phyloP scores from a whole-genome alignment of 1,140 invertebrate species.

The Choristoneura fumiferana region DNA sequence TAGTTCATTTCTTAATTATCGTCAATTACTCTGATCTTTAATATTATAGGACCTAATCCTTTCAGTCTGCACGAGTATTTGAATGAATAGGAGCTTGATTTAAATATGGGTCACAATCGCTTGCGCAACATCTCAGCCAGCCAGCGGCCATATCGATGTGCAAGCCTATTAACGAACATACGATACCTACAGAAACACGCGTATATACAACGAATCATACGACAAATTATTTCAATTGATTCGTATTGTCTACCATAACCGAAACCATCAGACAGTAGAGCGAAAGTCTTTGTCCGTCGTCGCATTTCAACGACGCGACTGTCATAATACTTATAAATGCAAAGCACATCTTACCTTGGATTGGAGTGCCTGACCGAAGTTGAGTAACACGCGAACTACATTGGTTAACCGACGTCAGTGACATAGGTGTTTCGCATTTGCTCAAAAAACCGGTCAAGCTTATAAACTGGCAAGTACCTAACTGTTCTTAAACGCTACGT shows the following conservation, averaged over 20 bases:
- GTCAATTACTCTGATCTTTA: no score
- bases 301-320: constrained; percentile 9
- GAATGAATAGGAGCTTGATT: no score
- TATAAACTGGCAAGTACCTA: not conserved
- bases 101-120: no score
- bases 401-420: constrained; percentile 1
- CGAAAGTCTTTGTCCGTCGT: constrained; percentile 12
- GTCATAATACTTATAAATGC: constrained; percentile 8
- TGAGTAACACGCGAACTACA: constrained; percentile 35
- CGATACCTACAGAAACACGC: no score
- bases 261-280: not conserved
- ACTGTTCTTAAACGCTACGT: constrained; percentile 1
- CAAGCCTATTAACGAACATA: no score
- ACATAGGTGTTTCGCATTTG: constrained; percentile 13
- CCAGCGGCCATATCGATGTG: no score
- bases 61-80: no score
- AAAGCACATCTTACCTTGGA: constrained; percentile 27
- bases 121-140: no score
- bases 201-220: not conserved
- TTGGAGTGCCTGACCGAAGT: constrained; percentile 27
- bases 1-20: no score
- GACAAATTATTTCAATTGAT: constrained; percentile 2
- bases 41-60: no score
- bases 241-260: constrained; percentile 8
- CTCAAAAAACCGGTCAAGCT: constrained; percentile 11